Conservation (phyloP, 2,888 invertebrate genomes). For the Biston stratarius region DNA sequence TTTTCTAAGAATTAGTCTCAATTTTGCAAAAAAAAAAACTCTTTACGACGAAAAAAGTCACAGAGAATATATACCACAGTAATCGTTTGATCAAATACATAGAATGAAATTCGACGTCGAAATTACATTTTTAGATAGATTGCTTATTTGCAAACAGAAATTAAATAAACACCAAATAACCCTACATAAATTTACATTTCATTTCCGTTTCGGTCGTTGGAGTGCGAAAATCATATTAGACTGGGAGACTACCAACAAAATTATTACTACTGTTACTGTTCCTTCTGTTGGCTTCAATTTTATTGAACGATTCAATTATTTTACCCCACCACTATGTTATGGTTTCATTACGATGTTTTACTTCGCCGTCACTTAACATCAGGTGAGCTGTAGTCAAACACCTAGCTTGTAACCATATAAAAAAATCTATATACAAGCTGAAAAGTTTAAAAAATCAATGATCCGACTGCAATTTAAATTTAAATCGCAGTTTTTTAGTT, state of each 20-base stretch:
- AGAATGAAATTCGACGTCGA: slow-evolving; percentile 17
- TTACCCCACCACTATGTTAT: too few relatives aligned
- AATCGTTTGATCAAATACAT: slow-evolving; percentile 12
- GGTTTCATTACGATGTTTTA: too few relatives aligned
- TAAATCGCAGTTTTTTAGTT: too few relatives aligned
- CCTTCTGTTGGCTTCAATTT: not conserved
- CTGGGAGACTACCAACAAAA: slow-evolving; percentile 13
- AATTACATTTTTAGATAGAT: slow-evolving; percentile 35
- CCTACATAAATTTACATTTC: slow-evolving; percentile 47
- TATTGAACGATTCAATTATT: too few relatives aligned
- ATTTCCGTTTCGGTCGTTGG: slow-evolving; percentile 43
- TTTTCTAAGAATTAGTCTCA: too few relatives aligned
- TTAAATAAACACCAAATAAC: slow-evolving; percentile 44
- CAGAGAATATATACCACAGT: not conserved
- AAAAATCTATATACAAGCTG: too few relatives aligned
- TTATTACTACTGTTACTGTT: not conserved
- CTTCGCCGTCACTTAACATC: too few relatives aligned
- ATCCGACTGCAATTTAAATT: too few relatives aligned
- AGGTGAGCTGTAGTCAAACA: too few relatives aligned
- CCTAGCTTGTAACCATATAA: too few relatives aligned
- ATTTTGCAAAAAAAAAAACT: not conserved
- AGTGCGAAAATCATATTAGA: slow-evolving; percentile 41
- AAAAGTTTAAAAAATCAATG: too few relatives aligned
- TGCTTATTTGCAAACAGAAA: slow-evolving; percentile 39
- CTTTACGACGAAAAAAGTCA: not conserved